phyloP scores from a whole-genome alignment of 2,113 vertebrate genomes.

The Erpornis zantholeuca region DNA sequence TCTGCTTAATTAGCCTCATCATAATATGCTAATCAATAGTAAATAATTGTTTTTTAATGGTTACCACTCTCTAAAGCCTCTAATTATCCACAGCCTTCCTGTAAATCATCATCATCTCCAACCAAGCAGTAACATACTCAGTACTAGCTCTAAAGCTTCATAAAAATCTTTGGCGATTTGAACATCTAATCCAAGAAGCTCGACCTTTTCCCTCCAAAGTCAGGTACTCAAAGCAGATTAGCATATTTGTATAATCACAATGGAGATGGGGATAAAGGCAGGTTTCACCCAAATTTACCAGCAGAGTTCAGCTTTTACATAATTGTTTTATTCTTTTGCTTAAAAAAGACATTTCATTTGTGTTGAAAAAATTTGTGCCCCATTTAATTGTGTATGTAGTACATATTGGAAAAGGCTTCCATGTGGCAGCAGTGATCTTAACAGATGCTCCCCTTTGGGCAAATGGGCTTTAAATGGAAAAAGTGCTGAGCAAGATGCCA shows the following conservation, averaged over 20 bases:
- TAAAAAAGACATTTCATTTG: background rate
- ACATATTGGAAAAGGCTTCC: constrained; percentile 21
- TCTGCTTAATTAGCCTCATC: background rate
- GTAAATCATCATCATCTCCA: background rate
- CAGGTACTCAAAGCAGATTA: background rate
- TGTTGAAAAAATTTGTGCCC: background rate
- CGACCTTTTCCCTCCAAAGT: background rate
- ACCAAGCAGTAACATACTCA: background rate
- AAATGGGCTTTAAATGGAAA: constrained; percentile 10
- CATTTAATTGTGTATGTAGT: background rate
- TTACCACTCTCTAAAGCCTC: background rate
- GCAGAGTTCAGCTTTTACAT: background rate
- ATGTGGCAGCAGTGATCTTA: constrained; percentile 19
- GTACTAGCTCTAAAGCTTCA: background rate
- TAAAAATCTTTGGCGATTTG: background rate
- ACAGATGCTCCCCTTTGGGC: constrained; percentile 45
- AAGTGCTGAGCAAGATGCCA: constrained; percentile 19
- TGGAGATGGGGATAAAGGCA: background rate
- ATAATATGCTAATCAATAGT: constrained; percentile 8
- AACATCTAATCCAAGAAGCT: background rate
- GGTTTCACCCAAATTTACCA: background rate
- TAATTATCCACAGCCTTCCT: background rate
- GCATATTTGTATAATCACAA: background rate
- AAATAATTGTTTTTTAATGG: constrained; percentile 28
- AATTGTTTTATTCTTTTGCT: background rate